A percentile compares a stretch with the other conserved stretches of the same genome.
Evolutionary conservation across 2,113 vertebrate genomes (phyloP).

Genomic region (Podocnemis expansa): DNA sequence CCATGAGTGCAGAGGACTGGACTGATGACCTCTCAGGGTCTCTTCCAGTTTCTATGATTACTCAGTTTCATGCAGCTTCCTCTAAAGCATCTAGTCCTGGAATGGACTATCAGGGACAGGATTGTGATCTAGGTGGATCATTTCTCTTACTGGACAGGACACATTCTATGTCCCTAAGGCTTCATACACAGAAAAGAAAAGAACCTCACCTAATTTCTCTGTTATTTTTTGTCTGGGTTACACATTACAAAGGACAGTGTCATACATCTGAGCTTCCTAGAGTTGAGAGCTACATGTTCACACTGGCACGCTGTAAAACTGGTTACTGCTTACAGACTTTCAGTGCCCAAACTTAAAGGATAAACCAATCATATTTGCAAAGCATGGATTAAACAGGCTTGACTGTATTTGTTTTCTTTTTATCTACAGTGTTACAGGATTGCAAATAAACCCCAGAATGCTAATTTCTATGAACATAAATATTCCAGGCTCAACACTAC

Average conservation of each 20-base stretch:
- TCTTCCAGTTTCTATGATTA: too few relatives aligned
- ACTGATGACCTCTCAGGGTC: too few relatives aligned
- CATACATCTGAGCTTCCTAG: background rate
- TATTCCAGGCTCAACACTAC: background rate
- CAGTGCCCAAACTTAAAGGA: background rate
- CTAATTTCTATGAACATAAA: background rate
- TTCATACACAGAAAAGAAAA: slow-evolving; percentile 5
- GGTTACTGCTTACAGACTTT: background rate
- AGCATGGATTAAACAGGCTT: background rate
- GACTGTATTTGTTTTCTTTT: background rate
- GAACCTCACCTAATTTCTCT: background rate
- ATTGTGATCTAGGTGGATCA: too few relatives aligned
- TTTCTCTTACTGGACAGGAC: too few relatives aligned
- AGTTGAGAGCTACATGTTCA: background rate
- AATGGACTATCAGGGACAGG: too few relatives aligned
- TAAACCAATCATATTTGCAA: background rate
- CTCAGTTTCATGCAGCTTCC: too few relatives aligned
- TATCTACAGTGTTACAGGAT: background rate
- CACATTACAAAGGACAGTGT: background rate
- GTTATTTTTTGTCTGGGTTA: background rate
- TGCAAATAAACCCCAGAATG: background rate
- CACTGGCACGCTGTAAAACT: background rate
- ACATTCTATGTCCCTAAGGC: background rate
- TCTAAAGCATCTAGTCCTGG: too few relatives aligned
- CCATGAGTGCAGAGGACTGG: too few relatives aligned